Conservation (phyloP, 2,797 vertebrate genomes). For the Poecilia gillii region DNA sequence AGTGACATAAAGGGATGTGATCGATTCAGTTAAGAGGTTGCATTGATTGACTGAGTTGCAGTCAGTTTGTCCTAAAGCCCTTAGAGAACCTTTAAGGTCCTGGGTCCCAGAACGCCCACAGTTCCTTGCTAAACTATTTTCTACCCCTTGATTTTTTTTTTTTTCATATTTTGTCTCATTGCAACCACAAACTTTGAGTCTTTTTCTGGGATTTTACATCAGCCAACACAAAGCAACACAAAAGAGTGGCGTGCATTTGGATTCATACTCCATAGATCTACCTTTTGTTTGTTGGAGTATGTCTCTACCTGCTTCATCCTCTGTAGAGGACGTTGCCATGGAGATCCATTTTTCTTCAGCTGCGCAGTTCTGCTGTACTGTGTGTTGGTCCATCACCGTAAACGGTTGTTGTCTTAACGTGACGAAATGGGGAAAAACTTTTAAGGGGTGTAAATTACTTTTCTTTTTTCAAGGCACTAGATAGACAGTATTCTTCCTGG, state of each 20-base stretch:
- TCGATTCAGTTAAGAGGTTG: background rate
- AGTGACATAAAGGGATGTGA: background rate
- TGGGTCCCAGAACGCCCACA: background rate
- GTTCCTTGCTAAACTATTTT: background rate
- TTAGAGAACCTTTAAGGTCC: background rate
- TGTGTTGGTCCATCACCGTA: background rate
- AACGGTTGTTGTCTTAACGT: background rate
- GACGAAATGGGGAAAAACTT: background rate
- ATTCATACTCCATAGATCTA: background rate
- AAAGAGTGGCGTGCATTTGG: background rate
- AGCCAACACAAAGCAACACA: background rate
- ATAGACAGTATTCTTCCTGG: constrained; percentile 55
- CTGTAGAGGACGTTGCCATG: background rate
- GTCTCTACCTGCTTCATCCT: background rate
- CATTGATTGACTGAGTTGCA: background rate
- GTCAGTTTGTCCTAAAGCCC: background rate
- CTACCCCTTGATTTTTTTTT: background rate
- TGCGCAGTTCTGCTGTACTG: background rate
- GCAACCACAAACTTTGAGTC: background rate
- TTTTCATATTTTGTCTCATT: background rate
- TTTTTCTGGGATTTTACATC: background rate
- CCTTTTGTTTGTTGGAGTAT: background rate
- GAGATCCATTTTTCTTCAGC: background rate
- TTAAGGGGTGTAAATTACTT: background rate
- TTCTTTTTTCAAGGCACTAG: background rate